phyloP scores from a whole-genome alignment of 2,797 vertebrate genomes.

The Spheniscus humboldti region DNA sequence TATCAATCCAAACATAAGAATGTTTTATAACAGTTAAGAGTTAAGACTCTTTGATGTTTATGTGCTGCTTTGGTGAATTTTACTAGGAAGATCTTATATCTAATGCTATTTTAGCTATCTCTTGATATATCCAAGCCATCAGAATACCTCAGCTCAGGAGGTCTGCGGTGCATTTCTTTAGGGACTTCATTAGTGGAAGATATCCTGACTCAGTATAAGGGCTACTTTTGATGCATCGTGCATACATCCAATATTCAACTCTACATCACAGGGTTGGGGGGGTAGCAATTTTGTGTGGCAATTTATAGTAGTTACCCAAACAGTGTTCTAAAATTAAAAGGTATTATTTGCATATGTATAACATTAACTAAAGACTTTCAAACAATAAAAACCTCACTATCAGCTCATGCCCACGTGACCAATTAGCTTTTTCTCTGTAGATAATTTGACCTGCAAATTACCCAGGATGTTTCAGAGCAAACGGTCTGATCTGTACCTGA shows the following conservation, averaged over 20 bases:
- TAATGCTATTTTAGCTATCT: conserved; percentile 39
- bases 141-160: conserved; percentile 19
- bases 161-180: conserved; percentile 48
- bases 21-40: conserved; percentile 19
- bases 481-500: not conserved
- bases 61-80: conserved; percentile 33
- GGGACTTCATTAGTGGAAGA: conserved; percentile 69
- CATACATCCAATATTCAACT: not conserved
- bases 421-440: not conserved
- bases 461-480: not conserved
- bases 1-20: conserved; percentile 46
- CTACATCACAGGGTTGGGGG: not conserved
- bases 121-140: conserved; percentile 49
- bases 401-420: not conserved
- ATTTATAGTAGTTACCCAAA: not conserved
- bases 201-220: conserved; percentile 6
- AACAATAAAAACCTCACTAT: not conserved
- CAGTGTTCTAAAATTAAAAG: not conserved
- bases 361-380: not conserved
- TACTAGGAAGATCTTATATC: conserved; percentile 29
- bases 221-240: conserved; percentile 44
- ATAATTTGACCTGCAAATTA: not conserved
- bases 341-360: not conserved
- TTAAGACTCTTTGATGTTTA: conserved; percentile 54
- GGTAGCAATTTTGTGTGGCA: not conserved